Percentiles rank a stretch among this genome's conserved stretches.
phyloP scores from a whole-genome alignment of 2,888 invertebrate species.

The Platerodrilus igneus region DNA sequence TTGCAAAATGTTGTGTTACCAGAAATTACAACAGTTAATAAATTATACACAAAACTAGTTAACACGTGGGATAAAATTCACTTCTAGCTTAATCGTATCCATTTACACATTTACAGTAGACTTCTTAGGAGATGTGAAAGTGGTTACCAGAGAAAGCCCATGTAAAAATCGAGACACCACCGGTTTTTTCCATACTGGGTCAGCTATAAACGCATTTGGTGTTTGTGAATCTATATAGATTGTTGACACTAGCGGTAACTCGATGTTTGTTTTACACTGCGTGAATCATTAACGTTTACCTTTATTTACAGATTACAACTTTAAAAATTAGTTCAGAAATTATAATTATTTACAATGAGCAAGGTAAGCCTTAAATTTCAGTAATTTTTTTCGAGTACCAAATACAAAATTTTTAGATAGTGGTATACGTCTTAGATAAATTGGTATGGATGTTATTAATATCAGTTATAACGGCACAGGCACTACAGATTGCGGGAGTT shows the following conservation, averaged over 20 bases:
- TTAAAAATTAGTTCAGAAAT: conserved; percentile 1
- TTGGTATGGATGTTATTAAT: conserved; percentile 44
- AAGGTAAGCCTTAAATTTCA: conserved; percentile 2
- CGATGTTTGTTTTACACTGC: not conserved
- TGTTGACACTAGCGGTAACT: not conserved
- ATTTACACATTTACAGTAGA: no score
- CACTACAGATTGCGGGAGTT: conserved; percentile 44
- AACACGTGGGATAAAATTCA: no score
- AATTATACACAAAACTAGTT: no score
- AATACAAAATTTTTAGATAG: conserved; percentile 37
- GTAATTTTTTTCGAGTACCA: no score
- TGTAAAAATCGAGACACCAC: conserved; percentile 13
- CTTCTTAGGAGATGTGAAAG: conserved; percentile 21
- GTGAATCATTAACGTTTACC: conserved; percentile 4
- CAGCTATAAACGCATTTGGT: conserved; percentile 16
- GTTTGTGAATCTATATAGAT: conserved; percentile 13
- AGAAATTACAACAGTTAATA: no score
- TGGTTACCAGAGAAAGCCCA: conserved; percentile 20
- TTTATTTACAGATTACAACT: not conserved
- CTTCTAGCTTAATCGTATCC: no score
- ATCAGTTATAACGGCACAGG: conserved; percentile 42
- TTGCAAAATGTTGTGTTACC: no score
- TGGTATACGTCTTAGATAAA: conserved; percentile 43
- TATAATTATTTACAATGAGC: conserved; percentile 4
- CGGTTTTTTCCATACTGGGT: conserved; percentile 13